A percentile compares a stretch with the other conserved stretches of the same genome.
Conservation (phyloP, 2,113 vertebrate genomes). For the Typhlomys cinereus region DNA sequence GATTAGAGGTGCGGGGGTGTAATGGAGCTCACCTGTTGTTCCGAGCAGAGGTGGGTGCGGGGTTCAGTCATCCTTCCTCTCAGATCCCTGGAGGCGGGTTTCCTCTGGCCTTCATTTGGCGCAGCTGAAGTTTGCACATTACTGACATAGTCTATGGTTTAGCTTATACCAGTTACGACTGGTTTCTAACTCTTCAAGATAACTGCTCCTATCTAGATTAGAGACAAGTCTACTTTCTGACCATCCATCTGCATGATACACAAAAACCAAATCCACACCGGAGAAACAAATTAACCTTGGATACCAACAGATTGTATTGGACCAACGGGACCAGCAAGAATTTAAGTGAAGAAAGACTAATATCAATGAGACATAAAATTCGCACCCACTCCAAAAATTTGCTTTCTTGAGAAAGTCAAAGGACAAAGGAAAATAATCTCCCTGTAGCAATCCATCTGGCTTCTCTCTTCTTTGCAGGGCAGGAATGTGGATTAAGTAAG, state of each 20-base stretch:
- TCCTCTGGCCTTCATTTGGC: background rate
- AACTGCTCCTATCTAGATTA: background rate
- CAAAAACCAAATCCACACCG: background rate
- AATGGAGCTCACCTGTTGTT: too few relatives aligned
- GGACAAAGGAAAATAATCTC: background rate
- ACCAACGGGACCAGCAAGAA: background rate
- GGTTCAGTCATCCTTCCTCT: background rate
- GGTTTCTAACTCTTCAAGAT: background rate
- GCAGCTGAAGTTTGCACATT: accelerated
- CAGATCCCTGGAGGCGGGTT: background rate
- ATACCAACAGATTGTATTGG: background rate
- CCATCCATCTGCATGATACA: background rate
- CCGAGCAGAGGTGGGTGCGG: background rate
- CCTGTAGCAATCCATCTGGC: background rate
- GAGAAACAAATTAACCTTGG: background rate
- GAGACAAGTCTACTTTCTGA: background rate
- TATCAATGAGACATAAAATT: background rate
- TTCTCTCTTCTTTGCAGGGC: background rate
- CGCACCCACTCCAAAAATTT: background rate
- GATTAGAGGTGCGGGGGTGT: background rate
- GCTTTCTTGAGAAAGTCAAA: background rate
- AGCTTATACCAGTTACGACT: too few relatives aligned
- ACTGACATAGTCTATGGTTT: background rate
- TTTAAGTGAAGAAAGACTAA: background rate
- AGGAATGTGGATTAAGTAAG: background rate